A percentile compares a stretch with the other conserved stretches of the same genome.
These are phyloP conservation scores for Rhinichthys osculus DNA, from an alignment of 2,797 vertebrate species.

Conservation along the genomic window DNA sequence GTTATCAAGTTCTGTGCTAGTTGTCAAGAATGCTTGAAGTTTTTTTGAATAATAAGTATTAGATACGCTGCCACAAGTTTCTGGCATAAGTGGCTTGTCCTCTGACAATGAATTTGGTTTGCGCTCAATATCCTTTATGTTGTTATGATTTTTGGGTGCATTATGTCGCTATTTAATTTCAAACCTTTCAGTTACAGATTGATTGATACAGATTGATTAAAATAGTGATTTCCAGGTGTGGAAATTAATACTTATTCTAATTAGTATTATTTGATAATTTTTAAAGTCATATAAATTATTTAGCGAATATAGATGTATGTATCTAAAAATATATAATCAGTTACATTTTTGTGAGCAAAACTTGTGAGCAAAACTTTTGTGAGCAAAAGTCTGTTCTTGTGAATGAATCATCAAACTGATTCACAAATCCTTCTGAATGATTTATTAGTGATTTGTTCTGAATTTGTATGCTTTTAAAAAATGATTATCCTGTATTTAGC, in stretches of 20 bases:
- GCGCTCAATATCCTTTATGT: background rate
- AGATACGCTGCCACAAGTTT: background rate
- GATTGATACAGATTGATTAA: background rate
- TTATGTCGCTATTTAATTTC: background rate
- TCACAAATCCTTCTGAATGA: background rate
- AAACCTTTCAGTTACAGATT: background rate
- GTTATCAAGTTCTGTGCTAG: background rate
- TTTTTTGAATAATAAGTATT: background rate
- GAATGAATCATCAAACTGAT: background rate
- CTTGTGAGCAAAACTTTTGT: no score
- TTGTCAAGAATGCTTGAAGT: background rate
- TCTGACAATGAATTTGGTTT: background rate
- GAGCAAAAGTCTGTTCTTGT: background rate
- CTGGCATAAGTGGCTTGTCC: background rate
- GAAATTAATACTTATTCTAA: background rate
- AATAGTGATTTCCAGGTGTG: no score
- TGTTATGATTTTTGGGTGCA: background rate
- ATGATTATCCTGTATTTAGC: background rate
- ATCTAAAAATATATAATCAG: background rate
- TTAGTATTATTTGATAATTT: background rate
- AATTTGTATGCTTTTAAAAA: background rate
- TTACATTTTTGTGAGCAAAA: no score
- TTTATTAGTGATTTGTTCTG: background rate
- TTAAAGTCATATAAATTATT: background rate
- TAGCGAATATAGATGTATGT: no score